Conservation (phyloP, 2,888 invertebrate species). For the Amitus sp. region DNA sequence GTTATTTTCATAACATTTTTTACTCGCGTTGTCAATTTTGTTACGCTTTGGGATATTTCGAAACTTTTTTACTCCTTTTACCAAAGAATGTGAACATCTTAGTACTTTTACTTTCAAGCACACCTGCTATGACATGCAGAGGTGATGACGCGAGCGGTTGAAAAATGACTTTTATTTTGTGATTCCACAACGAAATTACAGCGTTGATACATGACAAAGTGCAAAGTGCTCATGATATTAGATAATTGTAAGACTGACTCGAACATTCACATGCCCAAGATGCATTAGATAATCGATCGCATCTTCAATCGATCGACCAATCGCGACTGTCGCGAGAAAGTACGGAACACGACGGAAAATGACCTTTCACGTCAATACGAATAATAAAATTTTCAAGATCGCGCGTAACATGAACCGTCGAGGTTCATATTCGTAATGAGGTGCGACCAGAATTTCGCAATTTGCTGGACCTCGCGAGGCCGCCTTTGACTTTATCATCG, state of each 20-base stretch:
- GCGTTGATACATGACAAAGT: slow-evolving; percentile 1
- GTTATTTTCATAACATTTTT: too few relatives aligned
- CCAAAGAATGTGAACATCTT: too few relatives aligned
- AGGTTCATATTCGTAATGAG: slow-evolving; percentile 30
- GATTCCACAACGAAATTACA: neutral
- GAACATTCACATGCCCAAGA: neutral
- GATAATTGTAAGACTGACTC: slow-evolving; percentile 5
- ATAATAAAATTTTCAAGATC: slow-evolving; percentile 5
- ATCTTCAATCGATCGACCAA: neutral
- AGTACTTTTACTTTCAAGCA: too few relatives aligned
- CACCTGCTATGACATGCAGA: too few relatives aligned
- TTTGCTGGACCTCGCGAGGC: slow-evolving; percentile 29
- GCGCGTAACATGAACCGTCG: slow-evolving; percentile 20
- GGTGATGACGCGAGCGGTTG: neutral
- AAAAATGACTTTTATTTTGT: neutral
- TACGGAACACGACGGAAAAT: too few relatives aligned
- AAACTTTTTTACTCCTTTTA: too few relatives aligned
- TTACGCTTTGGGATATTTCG: too few relatives aligned
- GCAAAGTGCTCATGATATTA: neutral
- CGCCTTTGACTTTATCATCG: slow-evolving; percentile 19
- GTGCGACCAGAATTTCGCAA: slow-evolving; percentile 30
- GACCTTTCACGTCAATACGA: too few relatives aligned
- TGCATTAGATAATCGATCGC: too few relatives aligned
- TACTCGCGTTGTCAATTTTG: too few relatives aligned
- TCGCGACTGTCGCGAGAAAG: too few relatives aligned